phyloP scores from a whole-genome alignment of 2,797 vertebrate species.

The Setipinna tenuifilis region DNA sequence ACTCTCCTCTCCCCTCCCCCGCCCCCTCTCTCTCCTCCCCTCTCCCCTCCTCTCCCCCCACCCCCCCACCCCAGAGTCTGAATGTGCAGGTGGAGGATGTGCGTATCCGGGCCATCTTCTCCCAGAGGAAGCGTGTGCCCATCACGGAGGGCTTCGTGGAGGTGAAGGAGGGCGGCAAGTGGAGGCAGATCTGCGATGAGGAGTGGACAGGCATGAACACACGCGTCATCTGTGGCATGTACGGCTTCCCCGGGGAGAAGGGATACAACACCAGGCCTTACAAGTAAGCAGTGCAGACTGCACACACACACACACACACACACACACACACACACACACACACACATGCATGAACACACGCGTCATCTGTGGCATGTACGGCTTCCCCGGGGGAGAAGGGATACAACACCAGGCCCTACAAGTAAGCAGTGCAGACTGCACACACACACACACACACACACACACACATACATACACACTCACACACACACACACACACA shows the following conservation, averaged over 20 bases:
- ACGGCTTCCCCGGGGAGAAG: constrained; percentile 90
- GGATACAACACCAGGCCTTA: constrained; percentile 84
- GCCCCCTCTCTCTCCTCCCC: not conserved
- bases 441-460: no score
- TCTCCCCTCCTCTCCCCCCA: not conserved
- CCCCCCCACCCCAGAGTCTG: constrained; percentile 23
- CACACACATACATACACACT: no score
- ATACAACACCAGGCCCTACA: constrained; percentile 86
- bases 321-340: no score
- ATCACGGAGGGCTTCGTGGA: constrained; percentile 93
- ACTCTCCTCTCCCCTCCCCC: not conserved
- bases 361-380: constrained; percentile 95
- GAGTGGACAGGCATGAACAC: constrained; percentile 86
- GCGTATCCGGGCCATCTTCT: constrained; percentile 84
- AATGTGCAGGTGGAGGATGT: constrained; percentile 92
- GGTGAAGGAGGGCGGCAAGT: constrained; percentile 86
- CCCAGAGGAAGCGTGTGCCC: constrained; percentile 83
- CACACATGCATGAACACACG: no score
- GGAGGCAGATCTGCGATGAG: constrained; percentile 91
- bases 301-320: no score
- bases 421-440: constrained; percentile 74
- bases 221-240: constrained; percentile 94
- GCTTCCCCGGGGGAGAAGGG: constrained; percentile 89
- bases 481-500: no score
- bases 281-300: constrained; percentile 79